A percentile compares a stretch with the other conserved stretches of the same genome.
Conservation (phyloP, 2,888 invertebrate species). For the Spodoptera picta region DNA sequence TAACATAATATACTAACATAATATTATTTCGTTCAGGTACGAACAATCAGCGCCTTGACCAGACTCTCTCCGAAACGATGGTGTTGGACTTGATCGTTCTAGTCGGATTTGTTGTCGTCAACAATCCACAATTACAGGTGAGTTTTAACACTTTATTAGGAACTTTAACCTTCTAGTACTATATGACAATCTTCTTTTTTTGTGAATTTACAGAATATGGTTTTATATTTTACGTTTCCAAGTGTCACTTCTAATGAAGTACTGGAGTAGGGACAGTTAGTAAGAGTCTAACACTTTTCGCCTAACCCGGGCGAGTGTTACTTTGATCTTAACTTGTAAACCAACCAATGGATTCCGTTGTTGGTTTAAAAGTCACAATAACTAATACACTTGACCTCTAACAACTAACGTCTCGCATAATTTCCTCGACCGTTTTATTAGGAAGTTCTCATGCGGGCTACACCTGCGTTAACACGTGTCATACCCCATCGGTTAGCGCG, state of each 20-base stretch:
- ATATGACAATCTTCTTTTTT: too few species aligned
- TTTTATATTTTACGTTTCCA: too few species aligned
- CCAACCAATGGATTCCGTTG: too few species aligned
- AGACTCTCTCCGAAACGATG: constrained; percentile 89
- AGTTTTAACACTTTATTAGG: constrained; percentile 23
- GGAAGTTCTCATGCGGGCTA: constrained; percentile 70
- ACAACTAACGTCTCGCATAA: constrained; percentile 28
- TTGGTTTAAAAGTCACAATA: too few species aligned
- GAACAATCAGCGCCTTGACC: constrained; percentile 77
- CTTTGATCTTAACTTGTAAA: too few species aligned
- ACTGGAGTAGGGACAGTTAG: too few species aligned
- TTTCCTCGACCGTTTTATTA: constrained; percentile 55
- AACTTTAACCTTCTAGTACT: too few species aligned
- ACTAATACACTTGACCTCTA: constrained; percentile 13
- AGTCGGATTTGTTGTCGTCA: constrained; percentile 95
- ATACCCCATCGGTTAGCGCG: constrained; percentile 27
- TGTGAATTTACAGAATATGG: too few species aligned
- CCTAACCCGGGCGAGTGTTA: too few species aligned
- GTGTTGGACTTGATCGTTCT: constrained; percentile 94
- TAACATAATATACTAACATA: too few species aligned
- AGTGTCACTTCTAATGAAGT: too few species aligned
- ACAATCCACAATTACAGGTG: constrained; percentile 88
- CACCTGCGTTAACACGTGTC: constrained; percentile 67
- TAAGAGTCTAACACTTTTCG: too few species aligned
- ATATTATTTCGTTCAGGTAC: constrained; percentile 57